A percentile compares a stretch with the other conserved stretches of the same genome.
Evolutionary conservation across 92 coral and sea anemone genomes (phyloP).

Genomic region (Epizoanthus rinbou): DNA sequence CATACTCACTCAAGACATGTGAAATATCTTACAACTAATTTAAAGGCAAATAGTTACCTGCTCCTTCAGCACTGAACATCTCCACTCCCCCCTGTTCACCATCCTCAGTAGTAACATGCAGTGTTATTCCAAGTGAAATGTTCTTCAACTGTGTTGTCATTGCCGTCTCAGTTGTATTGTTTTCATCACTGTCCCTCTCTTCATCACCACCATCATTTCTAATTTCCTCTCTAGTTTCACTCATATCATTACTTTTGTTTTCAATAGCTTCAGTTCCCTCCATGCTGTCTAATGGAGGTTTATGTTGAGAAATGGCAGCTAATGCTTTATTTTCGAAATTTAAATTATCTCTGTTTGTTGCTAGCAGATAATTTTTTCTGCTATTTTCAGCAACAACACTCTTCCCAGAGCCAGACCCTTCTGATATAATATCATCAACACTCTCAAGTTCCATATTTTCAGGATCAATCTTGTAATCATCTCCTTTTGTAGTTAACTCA

Average conservation of each 20-base stretch:
- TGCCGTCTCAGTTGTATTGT: not conserved
- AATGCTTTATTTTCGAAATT: not conserved
- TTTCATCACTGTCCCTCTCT: not conserved
- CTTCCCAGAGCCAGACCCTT: slow-evolving; percentile 45
- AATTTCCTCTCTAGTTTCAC: slow-evolving; percentile 10
- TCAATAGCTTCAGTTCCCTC: not conserved
- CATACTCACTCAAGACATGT: too few relatives aligned
- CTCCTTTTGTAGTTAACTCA: not conserved
- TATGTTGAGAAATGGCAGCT: not conserved
- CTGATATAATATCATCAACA: slow-evolving; percentile 43
- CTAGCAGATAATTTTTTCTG: not conserved
- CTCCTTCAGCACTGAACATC: slow-evolving; percentile 53
- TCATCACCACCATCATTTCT: not conserved
- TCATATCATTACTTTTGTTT: not conserved
- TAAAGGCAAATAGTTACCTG: slow-evolving; percentile 52
- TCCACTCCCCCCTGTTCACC: slow-evolving; percentile 61
- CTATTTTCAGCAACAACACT: slow-evolving; percentile 35
- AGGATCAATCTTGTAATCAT: slow-evolving; percentile 8
- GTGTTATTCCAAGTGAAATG: slow-evolving; percentile 26
- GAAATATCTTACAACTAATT: not conserved
- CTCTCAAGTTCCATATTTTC: slow-evolving; percentile 53
- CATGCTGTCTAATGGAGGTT: not conserved
- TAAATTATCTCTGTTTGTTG: not conserved
- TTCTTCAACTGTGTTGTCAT: slow-evolving; percentile 23
- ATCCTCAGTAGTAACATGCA: slow-evolving; percentile 62